Base-by-base conservation (phyloP, 1,140 invertebrate species). In the Hyphantria cunea region DNA sequence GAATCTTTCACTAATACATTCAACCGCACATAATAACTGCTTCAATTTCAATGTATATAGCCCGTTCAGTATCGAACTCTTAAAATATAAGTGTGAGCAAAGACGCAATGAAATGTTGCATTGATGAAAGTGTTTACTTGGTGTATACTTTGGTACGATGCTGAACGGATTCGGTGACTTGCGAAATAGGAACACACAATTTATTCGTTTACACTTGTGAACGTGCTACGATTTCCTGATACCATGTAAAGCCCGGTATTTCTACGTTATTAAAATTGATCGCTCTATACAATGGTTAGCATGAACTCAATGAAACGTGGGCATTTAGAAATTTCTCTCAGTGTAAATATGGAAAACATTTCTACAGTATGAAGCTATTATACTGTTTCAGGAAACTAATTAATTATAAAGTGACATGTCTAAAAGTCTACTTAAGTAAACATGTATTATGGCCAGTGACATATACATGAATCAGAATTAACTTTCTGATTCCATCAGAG, bases 181-280 rank as follows among this genome's bases (percentile, higher is more conserved):
- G 55, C 55, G 55, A 58, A 58, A 58, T 48, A 58, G 45, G 55
- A 58, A 58, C 55, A 48, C 39, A 58, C 31, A 58, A 58, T 58
- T 58, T 58, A 58, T 58, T 58, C 55, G 45, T 58, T 58, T 58
- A 49, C 55, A 58, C 45, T 58, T 48, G 15, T 6, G 45, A 37
- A 58, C 55, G 55, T 58, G 55, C 44, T 37, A 5, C 42, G 53
- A 47, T 47, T 56, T 12, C 32, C 13, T 17, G 42, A 56, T 56
- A 12, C 25, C 52, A 13, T 12, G 9, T 13, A 8, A 37, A 11
- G 8, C 53, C 31, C 14, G 14, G 41, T 8, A 47, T 56, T 56
- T 13, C 14, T 34, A 34, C 52, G 39, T 54, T 56, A 56, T 56
- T 56, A 56, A 56, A 56, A 56, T 56, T 56, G 53, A 56, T 56